Conservation (phyloP, 2,888 invertebrate species). For the Odontocerum albicorne region DNA sequence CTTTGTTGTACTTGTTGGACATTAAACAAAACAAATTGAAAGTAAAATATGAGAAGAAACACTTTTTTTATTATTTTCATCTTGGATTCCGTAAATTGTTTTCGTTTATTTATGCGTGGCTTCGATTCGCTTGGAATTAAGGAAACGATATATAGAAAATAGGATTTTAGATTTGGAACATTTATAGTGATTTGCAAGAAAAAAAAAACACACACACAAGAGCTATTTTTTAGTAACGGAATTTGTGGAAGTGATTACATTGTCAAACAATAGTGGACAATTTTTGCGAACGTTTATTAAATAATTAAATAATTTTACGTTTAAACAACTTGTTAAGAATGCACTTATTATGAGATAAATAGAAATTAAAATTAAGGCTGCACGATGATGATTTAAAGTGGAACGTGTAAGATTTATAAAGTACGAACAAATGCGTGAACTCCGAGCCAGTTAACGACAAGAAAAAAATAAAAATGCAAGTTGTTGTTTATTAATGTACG, state of each 20-base stretch:
- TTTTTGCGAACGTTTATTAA: neutral
- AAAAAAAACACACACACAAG: too few species aligned
- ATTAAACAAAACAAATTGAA: too few species aligned
- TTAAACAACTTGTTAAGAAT: conserved; percentile 33
- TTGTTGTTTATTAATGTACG: neutral
- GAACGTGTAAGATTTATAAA: neutral
- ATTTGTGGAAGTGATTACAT: too few species aligned
- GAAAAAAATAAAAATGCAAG: conserved; percentile 1
- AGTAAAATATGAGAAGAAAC: too few species aligned
- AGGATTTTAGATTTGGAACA: conserved; percentile 8
- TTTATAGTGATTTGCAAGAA: conserved; percentile 14
- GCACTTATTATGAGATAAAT: conserved; percentile 29
- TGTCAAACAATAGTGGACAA: too few species aligned
- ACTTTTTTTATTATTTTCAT: too few species aligned
- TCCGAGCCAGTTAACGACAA: conserved; percentile 28
- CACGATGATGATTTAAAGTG: conserved; percentile 18
- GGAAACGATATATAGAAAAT: too few species aligned
- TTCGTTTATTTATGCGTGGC: conserved; percentile 18
- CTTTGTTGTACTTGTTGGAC: too few species aligned
- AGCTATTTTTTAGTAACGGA: too few species aligned
- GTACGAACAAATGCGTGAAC: conserved; percentile 15
- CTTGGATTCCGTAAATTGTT: too few species aligned
- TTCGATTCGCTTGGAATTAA: conserved; percentile 17
- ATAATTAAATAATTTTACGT: conserved; percentile 14
- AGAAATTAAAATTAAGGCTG: conserved; percentile 25